Conservation (phyloP, 1,140 invertebrate species). For the Leptonema lineaticorne region DNA sequence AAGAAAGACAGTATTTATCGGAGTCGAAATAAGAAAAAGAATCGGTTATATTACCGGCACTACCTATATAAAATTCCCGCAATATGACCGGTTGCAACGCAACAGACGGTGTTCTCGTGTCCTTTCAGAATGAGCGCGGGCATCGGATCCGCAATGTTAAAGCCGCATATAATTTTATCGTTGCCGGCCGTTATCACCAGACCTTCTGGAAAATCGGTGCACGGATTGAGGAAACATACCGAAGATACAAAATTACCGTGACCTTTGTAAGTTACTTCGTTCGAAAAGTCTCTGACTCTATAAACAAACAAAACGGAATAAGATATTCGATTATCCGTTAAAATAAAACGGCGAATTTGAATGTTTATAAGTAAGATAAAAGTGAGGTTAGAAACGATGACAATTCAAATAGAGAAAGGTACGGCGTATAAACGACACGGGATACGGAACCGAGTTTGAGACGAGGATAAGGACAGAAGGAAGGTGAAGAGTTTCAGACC, state of each 20-base stretch:
- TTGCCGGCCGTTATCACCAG: conserved; percentile 87
- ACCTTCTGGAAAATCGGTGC: conserved; percentile 68
- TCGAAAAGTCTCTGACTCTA: conserved; percentile 59
- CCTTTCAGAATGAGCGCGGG: conserved; percentile 70
- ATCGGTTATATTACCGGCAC: not conserved
- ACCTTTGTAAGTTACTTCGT: conserved; percentile 71
- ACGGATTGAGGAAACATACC: conserved; percentile 73
- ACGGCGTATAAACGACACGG: not conserved
- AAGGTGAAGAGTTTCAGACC: conserved; percentile 57
- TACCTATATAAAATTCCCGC: conserved; percentile 56
- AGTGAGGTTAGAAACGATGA: not conserved
- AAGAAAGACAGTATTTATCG: conserved; percentile 46
- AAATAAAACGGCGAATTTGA: too few species aligned
- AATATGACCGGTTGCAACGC: conserved; percentile 50
- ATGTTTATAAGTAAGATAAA: not conserved
- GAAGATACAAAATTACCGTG: conserved; percentile 85
- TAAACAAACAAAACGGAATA: conserved; percentile 47
- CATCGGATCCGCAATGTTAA: conserved; percentile 61
- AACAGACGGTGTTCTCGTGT: conserved; percentile 73
- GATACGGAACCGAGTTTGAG: not conserved
- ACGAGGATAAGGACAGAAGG: not conserved
- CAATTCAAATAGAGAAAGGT: not conserved
- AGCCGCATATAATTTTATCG: conserved; percentile 81
- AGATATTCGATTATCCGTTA: too few species aligned
- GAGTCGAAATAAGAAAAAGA: not conserved